Base-by-base conservation (phyloP, 2,888 invertebrate genomes). In the Actias luna region DNA sequence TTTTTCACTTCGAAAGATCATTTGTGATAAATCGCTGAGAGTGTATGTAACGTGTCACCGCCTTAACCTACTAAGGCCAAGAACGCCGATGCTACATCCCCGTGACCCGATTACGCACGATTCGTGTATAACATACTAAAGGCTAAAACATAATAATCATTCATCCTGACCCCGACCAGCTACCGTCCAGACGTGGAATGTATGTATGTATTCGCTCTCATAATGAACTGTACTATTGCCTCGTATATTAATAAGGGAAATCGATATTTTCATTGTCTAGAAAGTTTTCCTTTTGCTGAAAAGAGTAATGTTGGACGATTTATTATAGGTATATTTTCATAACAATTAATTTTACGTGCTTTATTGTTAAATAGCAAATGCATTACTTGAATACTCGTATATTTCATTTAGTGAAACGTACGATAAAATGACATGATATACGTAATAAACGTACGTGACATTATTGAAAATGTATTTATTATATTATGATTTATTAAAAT, bases 41-140 rank as follows among this genome's bases (percentile, higher is more conserved):
- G 10, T 39, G 2, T 8, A 33, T 5, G n/a, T 10, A 62, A 39
- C 18, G 35, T 52, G 36, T 29, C 10, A 46, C 14, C 52, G 10
- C 25, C 59, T 52, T 39, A 52, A 59, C 12, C 33, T 59, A 25
- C 36, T 58, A 55, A 59, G 36, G 59, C 35, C 46, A 63, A 63
- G 57, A 31, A 55, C 36, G n/a, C 22, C 39, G 35, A 59, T 59
- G 35, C 31, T 46, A 36, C 52, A 39, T 63, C 33, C 42, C 64
- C 58, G 29, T 60, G 65, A 65, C 65, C 65, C 58, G 52, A 61
- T 65, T 63, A 57, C 62, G 60, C 36, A 57, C 52, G 50, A 62
- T 60, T 52, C 64, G 62, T 61, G 63, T 57, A 60, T 27, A 39
- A 65, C 62, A 64, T 64, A 62, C 62, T 61, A 61, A 64, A 61